A percentile compares a stretch with the other conserved stretches of the same genome.
Evolutionary conservation across 2,113 vertebrate genomes (phyloP).

Genomic region (Austrofundulus limnaeus): DNA sequence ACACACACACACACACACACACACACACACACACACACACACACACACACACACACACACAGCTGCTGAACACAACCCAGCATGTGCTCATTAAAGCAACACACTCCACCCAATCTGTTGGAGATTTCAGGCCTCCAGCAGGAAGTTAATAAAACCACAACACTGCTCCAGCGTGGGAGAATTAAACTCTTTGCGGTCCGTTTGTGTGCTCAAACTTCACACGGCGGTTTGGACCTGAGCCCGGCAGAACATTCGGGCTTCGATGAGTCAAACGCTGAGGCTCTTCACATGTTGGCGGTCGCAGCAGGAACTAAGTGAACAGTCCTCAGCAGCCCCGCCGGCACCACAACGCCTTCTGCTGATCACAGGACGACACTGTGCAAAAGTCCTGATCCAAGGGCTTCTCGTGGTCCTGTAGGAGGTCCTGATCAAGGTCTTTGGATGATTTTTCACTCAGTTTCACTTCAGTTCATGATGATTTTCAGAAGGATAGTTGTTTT

Average conservation of each 20-base stretch:
- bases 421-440: too few species aligned
- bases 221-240: constrained; percentile 28
- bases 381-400: not conserved
- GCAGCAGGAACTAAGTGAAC: constrained; percentile 33
- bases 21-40: constrained; percentile 2
- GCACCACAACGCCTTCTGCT: constrained; percentile 22
- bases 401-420: too few species aligned
- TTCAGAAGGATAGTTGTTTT: too few species aligned
- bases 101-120: constrained; percentile 34
- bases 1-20: constrained; percentile 2
- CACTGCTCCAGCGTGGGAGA: not conserved
- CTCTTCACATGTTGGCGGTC: constrained; percentile 37
- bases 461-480: too few species aligned
- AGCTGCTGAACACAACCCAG: constrained; percentile 40
- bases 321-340: constrained; percentile 17
- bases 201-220: not conserved
- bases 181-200: not conserved
- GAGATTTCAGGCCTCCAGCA: constrained; percentile 27
- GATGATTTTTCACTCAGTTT: too few species aligned
- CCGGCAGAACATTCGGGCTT: constrained; percentile 37
- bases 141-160: constrained; percentile 15
- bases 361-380: constrained; percentile 1
- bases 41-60: constrained; percentile 31
- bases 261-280: constrained; percentile 44
- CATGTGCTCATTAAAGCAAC: constrained; percentile 30